Evolutionary conservation across 2,888 invertebrate genomes (phyloP).

Genomic region (Synergus laeviventris): DNA sequence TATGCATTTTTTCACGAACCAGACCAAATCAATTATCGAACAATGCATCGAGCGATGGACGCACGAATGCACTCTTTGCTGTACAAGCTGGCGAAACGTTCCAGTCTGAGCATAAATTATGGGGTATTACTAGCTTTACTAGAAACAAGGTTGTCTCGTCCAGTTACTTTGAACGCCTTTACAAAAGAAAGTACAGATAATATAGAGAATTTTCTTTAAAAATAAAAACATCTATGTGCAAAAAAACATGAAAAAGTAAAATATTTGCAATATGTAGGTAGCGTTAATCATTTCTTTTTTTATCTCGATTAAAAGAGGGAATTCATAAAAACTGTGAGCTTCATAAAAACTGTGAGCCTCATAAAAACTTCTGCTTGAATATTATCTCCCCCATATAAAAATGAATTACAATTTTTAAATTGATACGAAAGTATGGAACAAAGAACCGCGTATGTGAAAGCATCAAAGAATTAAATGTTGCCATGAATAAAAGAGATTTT

Average conservation of each 20-base stretch:
- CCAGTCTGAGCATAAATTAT: constrained; percentile 56
- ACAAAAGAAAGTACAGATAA: background rate
- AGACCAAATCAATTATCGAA: constrained; percentile 3
- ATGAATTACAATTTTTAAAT: background rate
- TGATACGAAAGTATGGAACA: background rate
- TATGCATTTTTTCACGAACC: background rate
- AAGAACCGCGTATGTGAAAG: background rate
- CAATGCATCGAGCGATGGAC: constrained; percentile 16
- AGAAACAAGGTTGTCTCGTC: constrained; percentile 47
- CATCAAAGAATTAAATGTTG: background rate
- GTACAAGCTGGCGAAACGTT: constrained; percentile 45
- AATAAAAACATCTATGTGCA: background rate
- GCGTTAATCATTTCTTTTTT: too few species aligned
- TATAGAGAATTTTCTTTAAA: background rate
- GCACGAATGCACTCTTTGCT: constrained; percentile 5
- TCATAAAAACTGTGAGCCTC: too few species aligned
- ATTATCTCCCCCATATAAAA: too few species aligned
- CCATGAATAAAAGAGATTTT: background rate
- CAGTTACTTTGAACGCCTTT: constrained; percentile 44
- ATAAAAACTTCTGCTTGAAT: too few species aligned
- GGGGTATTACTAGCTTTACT: constrained; percentile 42
- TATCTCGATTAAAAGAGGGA: too few species aligned
- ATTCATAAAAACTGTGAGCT: too few species aligned
- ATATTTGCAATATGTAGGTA: too few species aligned
- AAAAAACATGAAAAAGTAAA: too few species aligned